A percentile compares a stretch with the other conserved stretches of the same genome.
phyloP scores from a whole-genome alignment of 2,888 invertebrate genomes.

The Uloborus plumipes region DNA sequence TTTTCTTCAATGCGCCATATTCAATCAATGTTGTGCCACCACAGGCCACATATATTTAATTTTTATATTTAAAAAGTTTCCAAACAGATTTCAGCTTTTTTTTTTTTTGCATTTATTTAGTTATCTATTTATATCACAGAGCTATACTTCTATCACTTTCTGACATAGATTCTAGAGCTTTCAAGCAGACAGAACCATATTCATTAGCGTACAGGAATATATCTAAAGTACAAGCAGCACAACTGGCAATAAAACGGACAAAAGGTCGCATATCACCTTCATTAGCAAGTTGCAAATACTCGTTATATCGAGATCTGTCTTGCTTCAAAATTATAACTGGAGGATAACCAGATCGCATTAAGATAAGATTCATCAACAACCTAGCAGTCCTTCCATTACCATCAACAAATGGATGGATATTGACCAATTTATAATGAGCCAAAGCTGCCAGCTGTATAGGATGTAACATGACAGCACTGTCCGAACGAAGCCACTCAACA shows the following conservation, averaged over 20 bases:
- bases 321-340: slow-evolving; percentile 94
- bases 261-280: slow-evolving; percentile 95
- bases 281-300: slow-evolving; percentile 89
- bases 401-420: slow-evolving; percentile 96
- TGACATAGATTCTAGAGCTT: neutral
- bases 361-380: slow-evolving; percentile 93
- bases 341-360: slow-evolving; percentile 93
- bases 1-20: no score
- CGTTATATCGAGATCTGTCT: slow-evolving; percentile 79
- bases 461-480: slow-evolving; percentile 86
- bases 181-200: neutral
- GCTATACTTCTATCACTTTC: no score
- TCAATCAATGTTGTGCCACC: no score
- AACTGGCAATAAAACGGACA: slow-evolving; percentile 93
- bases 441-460: slow-evolving; percentile 94
- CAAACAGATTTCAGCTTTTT: no score
- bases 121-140: no score
- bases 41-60: no score
- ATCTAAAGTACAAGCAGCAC: slow-evolving; percentile 89
- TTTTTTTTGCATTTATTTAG: no score
- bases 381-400: slow-evolving; percentile 97
- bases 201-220: slow-evolving; percentile 85
- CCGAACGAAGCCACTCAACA: slow-evolving; percentile 89
- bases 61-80: no score
- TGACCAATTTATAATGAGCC: slow-evolving; percentile 96